These are phyloP conservation scores for Rotaria sp. DNA, from an alignment of 2,888 invertebrate genomes.

Conservation along the genomic window DNA sequence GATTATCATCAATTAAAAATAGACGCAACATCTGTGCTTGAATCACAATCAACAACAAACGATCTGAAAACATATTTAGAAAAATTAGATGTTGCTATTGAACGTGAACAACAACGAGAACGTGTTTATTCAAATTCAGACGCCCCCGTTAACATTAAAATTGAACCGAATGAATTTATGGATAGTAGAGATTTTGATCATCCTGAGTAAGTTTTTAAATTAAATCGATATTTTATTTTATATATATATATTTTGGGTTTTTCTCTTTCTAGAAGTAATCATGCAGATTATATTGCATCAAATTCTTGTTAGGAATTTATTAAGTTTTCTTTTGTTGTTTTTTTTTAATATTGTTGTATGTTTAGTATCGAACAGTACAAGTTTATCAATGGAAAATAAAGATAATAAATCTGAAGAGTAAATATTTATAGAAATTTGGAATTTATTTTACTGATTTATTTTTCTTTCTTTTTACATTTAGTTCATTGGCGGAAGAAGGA, in stretches of 20 bases:
- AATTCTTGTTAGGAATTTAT: not conserved
- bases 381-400: not conserved
- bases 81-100: not conserved
- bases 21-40: not conserved
- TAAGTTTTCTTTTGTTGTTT: not conserved
- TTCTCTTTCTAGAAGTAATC: too few relatives aligned
- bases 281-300: not conserved
- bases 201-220: too few relatives aligned
- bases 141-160: not conserved
- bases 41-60: not conserved
- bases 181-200: not conserved
- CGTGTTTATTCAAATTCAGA: not conserved
- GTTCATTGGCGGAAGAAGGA: not conserved
- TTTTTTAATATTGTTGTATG: not conserved
- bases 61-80: not conserved
- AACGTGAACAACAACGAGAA: constrained; percentile 19
- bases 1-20: not conserved
- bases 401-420: not conserved
- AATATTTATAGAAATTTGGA: not conserved
- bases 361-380: not conserved
- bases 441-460: too few relatives aligned
- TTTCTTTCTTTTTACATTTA: not conserved
- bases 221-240: too few relatives aligned
- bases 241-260: too few relatives aligned
- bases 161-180: not conserved